Percentiles rank a stretch among this genome's conserved stretches.
Conservation (phyloP, 2,888 invertebrate species). For the Agriopis marginaria region DNA sequence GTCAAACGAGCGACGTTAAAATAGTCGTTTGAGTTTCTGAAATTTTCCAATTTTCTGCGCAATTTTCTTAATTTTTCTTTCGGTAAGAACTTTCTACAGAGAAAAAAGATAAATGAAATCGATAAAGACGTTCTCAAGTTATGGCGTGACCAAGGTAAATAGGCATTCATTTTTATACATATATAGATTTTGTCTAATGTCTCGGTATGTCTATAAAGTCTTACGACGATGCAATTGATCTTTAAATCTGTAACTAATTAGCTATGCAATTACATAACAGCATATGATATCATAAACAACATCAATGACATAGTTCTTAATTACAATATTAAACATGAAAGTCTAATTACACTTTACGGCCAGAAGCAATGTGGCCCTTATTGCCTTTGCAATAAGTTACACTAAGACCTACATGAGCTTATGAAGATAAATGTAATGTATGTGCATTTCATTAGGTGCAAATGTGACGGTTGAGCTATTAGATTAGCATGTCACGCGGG, state of each 20-base stretch:
- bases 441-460: conserved; percentile 57
- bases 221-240: no score
- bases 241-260: not conserved
- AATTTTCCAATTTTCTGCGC: no score
- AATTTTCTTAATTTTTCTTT: no score
- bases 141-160: no score
- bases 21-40: no score
- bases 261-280: conserved; percentile 1
- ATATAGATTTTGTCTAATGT: no score
- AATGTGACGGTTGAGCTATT: conserved; percentile 49
- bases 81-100: no score
- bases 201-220: no score
- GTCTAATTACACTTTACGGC: conserved; percentile 46
- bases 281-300: conserved; percentile 30
- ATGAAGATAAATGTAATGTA: conserved; percentile 48
- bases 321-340: conserved; percentile 54
- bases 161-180: no score
- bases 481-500: conserved; percentile 54
- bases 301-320: conserved; percentile 57
- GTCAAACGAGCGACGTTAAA: no score
- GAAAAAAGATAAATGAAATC: no score
- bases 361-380: conserved; percentile 44
- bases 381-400: conserved; percentile 32
- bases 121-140: no score
- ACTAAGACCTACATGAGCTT: not conserved